Conservation (phyloP, 2,113 vertebrate species). For the Leuciscus idus region DNA sequence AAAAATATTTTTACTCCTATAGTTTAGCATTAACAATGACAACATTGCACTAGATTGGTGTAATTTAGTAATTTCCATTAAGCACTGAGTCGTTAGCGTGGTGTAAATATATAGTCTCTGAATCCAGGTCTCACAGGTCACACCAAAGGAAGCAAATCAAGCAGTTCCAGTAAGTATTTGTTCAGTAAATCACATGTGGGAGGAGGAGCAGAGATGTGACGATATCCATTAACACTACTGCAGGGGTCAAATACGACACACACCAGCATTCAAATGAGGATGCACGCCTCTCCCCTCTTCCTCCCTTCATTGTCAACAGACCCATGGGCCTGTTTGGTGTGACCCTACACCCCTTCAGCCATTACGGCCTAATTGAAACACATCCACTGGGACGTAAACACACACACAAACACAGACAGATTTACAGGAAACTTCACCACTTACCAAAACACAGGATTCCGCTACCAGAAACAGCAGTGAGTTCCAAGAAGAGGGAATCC, state of each 20-base stretch:
- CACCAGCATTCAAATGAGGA: constrained; percentile 51
- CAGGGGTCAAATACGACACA: constrained; percentile 55
- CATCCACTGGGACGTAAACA: constrained; percentile 57
- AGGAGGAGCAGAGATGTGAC: constrained; percentile 40
- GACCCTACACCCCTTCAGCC: constrained; percentile 46
- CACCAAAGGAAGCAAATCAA: constrained; percentile 22
- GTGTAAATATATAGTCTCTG: background rate
- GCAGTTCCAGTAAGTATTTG: constrained; percentile 56
- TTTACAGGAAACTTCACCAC: constrained; percentile 63
- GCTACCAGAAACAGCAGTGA: constrained; percentile 47
- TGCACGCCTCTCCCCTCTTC: constrained; percentile 32
- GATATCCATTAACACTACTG: constrained; percentile 63
- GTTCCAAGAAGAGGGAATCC: constrained; percentile 58
- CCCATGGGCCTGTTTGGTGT: constrained; percentile 55
- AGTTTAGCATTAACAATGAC: background rate
- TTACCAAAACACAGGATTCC: constrained; percentile 55
- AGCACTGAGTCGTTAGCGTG: background rate
- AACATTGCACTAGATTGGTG: background rate
- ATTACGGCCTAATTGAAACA: constrained; percentile 60
- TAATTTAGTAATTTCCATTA: background rate
- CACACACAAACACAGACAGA: constrained; percentile 51
- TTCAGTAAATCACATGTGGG: constrained; percentile 34
- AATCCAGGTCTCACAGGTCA: background rate
- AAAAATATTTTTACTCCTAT: background rate
- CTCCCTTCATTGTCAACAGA: constrained; percentile 48